Evolutionary conservation across 2,797 vertebrate genomes (phyloP).

Genomic region (Onychomys leucogaster): DNA sequence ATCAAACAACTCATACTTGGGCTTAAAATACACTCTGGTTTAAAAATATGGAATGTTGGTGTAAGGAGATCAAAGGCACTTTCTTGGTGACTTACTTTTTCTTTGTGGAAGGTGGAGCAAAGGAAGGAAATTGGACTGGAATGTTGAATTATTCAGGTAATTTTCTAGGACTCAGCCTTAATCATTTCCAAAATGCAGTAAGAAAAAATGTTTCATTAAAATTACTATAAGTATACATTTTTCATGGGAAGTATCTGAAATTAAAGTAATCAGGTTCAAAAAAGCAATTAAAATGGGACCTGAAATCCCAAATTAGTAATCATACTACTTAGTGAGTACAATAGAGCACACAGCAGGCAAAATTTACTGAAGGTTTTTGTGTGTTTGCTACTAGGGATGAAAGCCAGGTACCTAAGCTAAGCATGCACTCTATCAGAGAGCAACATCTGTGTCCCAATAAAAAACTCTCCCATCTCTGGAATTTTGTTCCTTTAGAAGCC

Average conservation of each 20-base stretch:
- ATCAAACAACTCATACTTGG: constrained; percentile 41
- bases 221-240: not conserved
- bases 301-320: not conserved
- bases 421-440: not conserved
- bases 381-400: not conserved
- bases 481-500: not conserved
- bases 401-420: not conserved
- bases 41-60: constrained; percentile 60
- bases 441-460: not conserved
- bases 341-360: not conserved
- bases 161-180: constrained; percentile 53
- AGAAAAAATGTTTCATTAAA: constrained; percentile 56
- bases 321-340: constrained; percentile 18
- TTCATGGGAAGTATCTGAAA: not conserved
- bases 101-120: constrained; percentile 28
- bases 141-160: constrained; percentile 40
- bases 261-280: not conserved
- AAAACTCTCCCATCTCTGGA: not conserved
- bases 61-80: constrained; percentile 59
- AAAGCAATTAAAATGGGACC: constrained; percentile 20
- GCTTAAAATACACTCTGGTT: constrained; percentile 37
- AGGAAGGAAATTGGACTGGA: constrained; percentile 56
- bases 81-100: constrained; percentile 50
- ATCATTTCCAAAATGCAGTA: constrained; percentile 61
- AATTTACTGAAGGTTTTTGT: not conserved